Conservation (phyloP, 2,113 vertebrate species). For the Gobio gobio region DNA sequence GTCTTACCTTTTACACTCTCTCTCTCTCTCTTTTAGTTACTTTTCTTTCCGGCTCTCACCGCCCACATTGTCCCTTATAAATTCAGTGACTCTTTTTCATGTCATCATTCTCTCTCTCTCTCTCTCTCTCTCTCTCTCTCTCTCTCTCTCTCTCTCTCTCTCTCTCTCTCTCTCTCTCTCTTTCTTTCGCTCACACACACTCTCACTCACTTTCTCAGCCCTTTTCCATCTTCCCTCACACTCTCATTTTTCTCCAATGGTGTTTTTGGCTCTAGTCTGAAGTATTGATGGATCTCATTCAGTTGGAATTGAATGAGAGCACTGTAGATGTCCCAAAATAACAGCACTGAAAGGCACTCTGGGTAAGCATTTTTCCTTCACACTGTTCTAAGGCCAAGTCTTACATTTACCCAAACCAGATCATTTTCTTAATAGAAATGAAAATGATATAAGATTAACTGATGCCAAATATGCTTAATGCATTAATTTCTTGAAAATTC, state of each 20-base stretch:
- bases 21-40: constrained; percentile 8
- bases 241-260: constrained; percentile 39
- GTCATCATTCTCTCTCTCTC: constrained; percentile 22
- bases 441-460: constrained; percentile 15
- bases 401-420: constrained; percentile 19
- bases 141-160: not conserved
- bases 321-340: constrained; percentile 41
- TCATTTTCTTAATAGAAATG: constrained; percentile 13
- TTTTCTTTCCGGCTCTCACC: constrained; percentile 14
- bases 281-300: constrained; percentile 51
- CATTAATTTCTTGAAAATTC: constrained; percentile 7
- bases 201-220: not conserved
- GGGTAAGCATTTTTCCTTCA: constrained; percentile 21
- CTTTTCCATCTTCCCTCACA: constrained; percentile 16
- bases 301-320: constrained; percentile 41
- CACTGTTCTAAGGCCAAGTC: constrained; percentile 11
- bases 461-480: constrained; percentile 22
- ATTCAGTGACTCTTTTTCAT: constrained; percentile 9
- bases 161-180: constrained; percentile 5
- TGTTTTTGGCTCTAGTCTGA: constrained; percentile 49
- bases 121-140: constrained; percentile 1
- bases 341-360: constrained; percentile 25
- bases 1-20: constrained; percentile 3
- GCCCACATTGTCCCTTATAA: not conserved
- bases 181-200: not conserved